phyloP scores from a whole-genome alignment of 1,140 invertebrate species.

The Adelges cooleyi region DNA sequence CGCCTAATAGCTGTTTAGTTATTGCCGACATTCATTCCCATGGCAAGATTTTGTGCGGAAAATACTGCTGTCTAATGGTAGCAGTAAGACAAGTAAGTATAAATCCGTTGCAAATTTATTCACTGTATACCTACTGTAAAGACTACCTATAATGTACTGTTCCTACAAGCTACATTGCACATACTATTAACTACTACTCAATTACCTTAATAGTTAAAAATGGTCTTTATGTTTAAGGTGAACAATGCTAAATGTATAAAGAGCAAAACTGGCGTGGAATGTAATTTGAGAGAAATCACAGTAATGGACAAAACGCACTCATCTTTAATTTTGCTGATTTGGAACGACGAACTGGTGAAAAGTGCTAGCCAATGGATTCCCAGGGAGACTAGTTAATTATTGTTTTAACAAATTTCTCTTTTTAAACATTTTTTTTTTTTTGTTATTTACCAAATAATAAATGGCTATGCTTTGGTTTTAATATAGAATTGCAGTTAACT shows the following conservation, averaged over 20 bases:
- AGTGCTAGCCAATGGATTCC: slow-evolving; percentile 38
- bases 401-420: no score
- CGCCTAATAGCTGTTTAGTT: slow-evolving; percentile 32
- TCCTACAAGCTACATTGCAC: no score
- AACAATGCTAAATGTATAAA: slow-evolving; percentile 25
- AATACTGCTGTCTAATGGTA: slow-evolving; percentile 40
- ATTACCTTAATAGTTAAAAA: no score
- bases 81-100: slow-evolving; percentile 41
- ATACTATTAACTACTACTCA: no score
- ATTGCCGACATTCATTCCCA: slow-evolving; percentile 38
- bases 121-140: no score
- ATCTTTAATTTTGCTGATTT: slow-evolving; percentile 35
- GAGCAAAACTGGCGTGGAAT: slow-evolving; percentile 32
- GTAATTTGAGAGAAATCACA: slow-evolving; percentile 30
- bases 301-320: slow-evolving; percentile 34
- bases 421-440: no score
- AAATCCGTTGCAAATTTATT: no score
- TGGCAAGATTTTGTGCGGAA: slow-evolving; percentile 37
- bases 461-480: no score
- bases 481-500: no score
- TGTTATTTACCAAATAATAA: no score
- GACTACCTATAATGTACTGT: no score
- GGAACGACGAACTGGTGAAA: slow-evolving; percentile 36
- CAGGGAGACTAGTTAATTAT: slow-evolving; percentile 35
- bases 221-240: no score